Conservation (phyloP, 1,140 invertebrate species). For the Eriosoma lanigerum region DNA sequence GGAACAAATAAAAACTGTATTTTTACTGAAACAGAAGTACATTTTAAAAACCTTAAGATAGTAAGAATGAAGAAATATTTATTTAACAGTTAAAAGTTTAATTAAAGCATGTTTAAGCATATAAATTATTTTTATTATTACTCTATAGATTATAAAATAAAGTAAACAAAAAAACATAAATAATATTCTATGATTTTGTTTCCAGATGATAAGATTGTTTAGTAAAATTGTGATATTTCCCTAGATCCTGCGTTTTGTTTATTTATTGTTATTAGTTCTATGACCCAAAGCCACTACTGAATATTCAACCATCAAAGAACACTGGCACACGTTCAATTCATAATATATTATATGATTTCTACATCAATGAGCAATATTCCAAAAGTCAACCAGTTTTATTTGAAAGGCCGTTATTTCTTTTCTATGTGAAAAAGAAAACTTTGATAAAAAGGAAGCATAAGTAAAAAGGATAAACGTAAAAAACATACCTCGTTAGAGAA, state of each 20-base stretch:
- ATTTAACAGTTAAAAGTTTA: too few species aligned
- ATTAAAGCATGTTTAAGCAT: too few species aligned
- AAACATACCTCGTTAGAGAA: background rate
- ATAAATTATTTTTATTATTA: too few species aligned
- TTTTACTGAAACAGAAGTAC: too few species aligned
- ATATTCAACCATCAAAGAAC: slow-evolving; percentile 23
- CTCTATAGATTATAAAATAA: too few species aligned
- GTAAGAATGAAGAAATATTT: too few species aligned
- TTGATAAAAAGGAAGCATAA: background rate
- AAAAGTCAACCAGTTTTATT: slow-evolving; percentile 4
- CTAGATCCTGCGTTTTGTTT: background rate
- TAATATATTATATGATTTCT: slow-evolving; percentile 13
- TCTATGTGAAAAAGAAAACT: background rate
- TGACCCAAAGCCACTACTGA: background rate
- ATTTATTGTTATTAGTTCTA: slow-evolving; percentile 38
- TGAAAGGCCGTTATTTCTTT: background rate
- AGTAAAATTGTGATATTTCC: slow-evolving; percentile 9
- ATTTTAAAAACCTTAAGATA: too few species aligned
- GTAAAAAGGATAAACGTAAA: too few species aligned
- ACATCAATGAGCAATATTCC: background rate
- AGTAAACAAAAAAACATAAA: too few species aligned
- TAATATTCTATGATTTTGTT: too few species aligned
- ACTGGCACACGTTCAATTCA: background rate
- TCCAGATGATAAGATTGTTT: background rate
- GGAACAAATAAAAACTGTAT: too few species aligned